Evolutionary conservation across 2,888 invertebrate species (phyloP).

Genomic region (Aricia artaxerxes): DNA sequence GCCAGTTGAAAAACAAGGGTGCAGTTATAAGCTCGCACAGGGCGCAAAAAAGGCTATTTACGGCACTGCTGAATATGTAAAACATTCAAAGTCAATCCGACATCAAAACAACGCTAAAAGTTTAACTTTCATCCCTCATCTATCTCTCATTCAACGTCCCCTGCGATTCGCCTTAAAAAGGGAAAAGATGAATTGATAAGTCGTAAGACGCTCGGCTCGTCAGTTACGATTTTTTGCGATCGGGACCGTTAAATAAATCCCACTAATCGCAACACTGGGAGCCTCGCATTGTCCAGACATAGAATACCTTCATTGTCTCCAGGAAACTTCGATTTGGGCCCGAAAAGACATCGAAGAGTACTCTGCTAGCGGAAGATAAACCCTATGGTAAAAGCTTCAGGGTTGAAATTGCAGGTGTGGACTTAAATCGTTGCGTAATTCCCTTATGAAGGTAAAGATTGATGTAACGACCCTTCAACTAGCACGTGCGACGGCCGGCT

Average conservation of each 20-base stretch:
- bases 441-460: conserved; percentile 69
- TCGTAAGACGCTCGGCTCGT: conserved; percentile 32
- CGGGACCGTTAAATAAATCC: conserved; percentile 71
- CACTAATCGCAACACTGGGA: conserved; percentile 62
- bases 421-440: conserved; percentile 50
- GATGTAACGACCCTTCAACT: conserved; percentile 72
- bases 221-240: conserved; percentile 46
- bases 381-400: conserved; percentile 44
- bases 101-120: not conserved
- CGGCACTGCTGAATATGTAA: not conserved
- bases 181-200: conserved; percentile 18
- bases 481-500: conserved; percentile 76
- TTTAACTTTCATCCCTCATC: not conserved
- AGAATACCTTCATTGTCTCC: conserved; percentile 68
- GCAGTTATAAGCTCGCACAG: too few species aligned
- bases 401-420: conserved; percentile 39
- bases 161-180: conserved; percentile 2
- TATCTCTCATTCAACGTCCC: not conserved
- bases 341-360: conserved; percentile 47
- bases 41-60: too few species aligned
- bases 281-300: conserved; percentile 66
- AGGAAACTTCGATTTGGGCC: conserved; percentile 47
- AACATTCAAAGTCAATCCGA: not conserved
- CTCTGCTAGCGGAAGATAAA: conserved; percentile 42
- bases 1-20: too few species aligned